These are phyloP conservation scores for Apomyelois bistriatella DNA, from an alignment of 2,888 invertebrate genomes.

Conservation along the genomic window DNA sequence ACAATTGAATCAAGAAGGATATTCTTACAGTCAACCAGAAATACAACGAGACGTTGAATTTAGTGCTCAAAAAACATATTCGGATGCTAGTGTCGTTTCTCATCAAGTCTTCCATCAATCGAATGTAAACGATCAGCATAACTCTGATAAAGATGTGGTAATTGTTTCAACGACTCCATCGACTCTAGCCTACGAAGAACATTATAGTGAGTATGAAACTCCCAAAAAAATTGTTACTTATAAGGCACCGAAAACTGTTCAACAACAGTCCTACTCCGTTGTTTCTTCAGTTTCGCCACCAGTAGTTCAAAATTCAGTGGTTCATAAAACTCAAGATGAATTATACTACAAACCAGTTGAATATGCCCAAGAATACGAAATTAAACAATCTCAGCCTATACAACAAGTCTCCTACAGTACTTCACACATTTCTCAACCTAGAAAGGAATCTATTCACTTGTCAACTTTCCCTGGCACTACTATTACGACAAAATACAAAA, in stretches of 20 bases:
- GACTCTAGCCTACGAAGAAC: conserved; percentile 59
- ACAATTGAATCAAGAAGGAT: conserved; percentile 47
- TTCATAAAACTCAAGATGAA: conserved; percentile 36
- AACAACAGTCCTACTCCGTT: conserved; percentile 46
- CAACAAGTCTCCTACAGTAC: conserved; percentile 46
- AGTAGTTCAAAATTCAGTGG: conserved; percentile 39
- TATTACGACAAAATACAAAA: conserved; percentile 46
- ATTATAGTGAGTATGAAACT: conserved; percentile 54
- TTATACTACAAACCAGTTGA: conserved; percentile 33
- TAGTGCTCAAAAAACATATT: conserved; percentile 46
- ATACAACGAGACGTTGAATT: conserved; percentile 56
- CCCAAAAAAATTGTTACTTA: conserved; percentile 44
- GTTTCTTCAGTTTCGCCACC: conserved; percentile 47
- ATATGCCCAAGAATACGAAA: conserved; percentile 35
- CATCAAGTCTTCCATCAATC: conserved; percentile 62
- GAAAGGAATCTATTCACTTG: conserved; percentile 52
- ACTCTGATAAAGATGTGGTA: conserved; percentile 44
- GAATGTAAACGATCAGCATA: conserved; percentile 37
- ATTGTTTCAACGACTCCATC: conserved; percentile 64
- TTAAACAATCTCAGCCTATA: conserved; percentile 18
- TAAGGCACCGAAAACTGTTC: conserved; percentile 47
- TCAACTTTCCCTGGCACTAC: conserved; percentile 49
- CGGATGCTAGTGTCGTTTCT: conserved; percentile 64
- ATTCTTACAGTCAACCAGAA: conserved; percentile 63
- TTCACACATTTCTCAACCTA: conserved; percentile 46